phyloP scores from a whole-genome alignment of 2,113 vertebrate genomes.

The Solea solea region DNA sequence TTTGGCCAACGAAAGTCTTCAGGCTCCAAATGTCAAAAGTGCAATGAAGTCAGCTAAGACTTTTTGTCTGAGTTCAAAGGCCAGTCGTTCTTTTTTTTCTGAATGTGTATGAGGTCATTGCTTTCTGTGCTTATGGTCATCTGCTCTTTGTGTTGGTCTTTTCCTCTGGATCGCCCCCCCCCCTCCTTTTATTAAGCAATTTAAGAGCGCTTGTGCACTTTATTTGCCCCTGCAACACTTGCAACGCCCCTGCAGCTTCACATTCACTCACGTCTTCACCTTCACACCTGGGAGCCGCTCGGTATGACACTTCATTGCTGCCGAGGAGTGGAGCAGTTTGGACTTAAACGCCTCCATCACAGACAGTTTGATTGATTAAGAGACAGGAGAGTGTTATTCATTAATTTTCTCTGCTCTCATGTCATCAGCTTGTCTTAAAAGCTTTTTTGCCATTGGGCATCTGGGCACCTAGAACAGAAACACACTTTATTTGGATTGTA shows the following conservation, averaged over 20 bases:
- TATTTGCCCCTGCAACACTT: no score
- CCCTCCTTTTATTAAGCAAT: constrained; percentile 23
- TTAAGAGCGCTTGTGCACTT: background rate
- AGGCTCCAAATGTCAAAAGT: constrained; percentile 26
- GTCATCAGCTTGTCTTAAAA: constrained; percentile 47
- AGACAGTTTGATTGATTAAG: constrained; percentile 40
- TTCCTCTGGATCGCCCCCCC: constrained; percentile 14
- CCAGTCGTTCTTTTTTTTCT: constrained; percentile 19
- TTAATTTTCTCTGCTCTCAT: constrained; percentile 46
- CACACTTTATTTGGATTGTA: constrained; percentile 28
- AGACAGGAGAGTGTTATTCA: constrained; percentile 35
- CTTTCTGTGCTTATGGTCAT: constrained; percentile 61
- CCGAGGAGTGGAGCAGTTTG: constrained; percentile 6
- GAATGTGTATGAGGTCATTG: constrained; percentile 72
- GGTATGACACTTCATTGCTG: constrained; percentile 12
- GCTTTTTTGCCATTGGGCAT: constrained; percentile 27
- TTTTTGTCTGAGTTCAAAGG: constrained; percentile 31
- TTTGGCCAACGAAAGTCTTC: constrained; percentile 16
- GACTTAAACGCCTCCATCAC: constrained; percentile 27
- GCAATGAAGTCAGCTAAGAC: constrained; percentile 2
- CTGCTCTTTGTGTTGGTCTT: constrained; percentile 65
- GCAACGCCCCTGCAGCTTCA: background rate
- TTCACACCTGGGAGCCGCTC: constrained; percentile 55
- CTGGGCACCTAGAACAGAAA: constrained; percentile 27
- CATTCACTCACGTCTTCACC: constrained; percentile 12